Conservation (phyloP, 2,113 vertebrate species). For the Rousettus leschenaultii region DNA sequence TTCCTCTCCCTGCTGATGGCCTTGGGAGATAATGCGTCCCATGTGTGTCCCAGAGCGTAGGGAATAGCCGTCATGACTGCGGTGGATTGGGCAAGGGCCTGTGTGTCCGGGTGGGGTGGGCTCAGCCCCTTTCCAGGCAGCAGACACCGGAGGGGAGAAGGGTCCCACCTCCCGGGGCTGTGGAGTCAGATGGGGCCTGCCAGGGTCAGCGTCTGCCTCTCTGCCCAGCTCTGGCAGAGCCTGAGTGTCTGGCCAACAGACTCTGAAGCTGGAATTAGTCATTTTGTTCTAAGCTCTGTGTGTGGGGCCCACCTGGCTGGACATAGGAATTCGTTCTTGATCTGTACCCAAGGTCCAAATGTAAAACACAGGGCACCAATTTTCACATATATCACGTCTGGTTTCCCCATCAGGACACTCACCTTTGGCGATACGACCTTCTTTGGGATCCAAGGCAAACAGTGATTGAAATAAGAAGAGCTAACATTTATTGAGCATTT, state of each 20-base stretch:
- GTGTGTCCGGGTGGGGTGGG: neutral
- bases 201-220: neutral
- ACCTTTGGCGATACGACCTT: neutral
- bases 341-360: neutral
- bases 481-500: rapidly evolving
- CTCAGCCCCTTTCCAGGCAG: neutral
- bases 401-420: neutral
- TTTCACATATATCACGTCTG: rapidly evolving
- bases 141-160: neutral
- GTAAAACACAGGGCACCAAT: neutral
- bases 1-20: conserved; percentile 22
- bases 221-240: neutral
- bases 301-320: neutral
- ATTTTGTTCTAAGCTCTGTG: neutral
- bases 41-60: neutral
- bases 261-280: neutral
- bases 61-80: neutral
- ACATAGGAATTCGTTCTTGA: neutral
- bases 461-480: neutral
- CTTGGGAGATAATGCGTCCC: neutral
- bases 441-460: neutral
- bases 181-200: neutral
- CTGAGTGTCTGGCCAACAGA: neutral
- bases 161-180: neutral
- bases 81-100: neutral